phyloP scores from a whole-genome alignment of 2,113 vertebrate species.

The Pseudopodoces humilis region DNA sequence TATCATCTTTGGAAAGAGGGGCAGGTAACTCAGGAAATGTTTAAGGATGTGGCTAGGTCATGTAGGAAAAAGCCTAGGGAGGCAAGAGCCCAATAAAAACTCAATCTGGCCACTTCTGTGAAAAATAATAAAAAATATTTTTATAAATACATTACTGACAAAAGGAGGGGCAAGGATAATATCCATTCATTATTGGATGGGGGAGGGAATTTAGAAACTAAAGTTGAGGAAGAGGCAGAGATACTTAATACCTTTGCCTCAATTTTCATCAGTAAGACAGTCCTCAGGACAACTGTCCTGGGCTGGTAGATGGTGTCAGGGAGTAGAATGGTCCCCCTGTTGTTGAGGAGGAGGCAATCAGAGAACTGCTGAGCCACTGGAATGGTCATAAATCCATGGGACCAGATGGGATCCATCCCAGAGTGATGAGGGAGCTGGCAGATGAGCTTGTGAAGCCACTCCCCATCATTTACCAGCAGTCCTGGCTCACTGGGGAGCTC shows the following conservation, averaged over 20 bases:
- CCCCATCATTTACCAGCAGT: background rate
- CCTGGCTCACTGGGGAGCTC: background rate
- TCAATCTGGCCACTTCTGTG: background rate
- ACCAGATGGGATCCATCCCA: background rate
- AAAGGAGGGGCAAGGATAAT: background rate
- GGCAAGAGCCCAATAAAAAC: background rate
- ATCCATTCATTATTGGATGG: background rate
- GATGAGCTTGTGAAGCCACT: fast-evolving
- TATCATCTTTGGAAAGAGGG: background rate
- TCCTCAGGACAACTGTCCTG: background rate
- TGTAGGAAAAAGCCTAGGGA: background rate
- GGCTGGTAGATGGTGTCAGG: background rate
- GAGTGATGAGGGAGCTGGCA: background rate
- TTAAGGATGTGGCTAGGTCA: background rate
- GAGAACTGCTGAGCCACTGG: background rate
- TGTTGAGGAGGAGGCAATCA: background rate
- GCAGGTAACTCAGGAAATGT: background rate
- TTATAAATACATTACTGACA: background rate
- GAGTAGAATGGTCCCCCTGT: background rate
- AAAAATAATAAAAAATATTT: background rate
- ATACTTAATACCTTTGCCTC: background rate
- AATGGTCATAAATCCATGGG: background rate
- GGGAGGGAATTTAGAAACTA: background rate
- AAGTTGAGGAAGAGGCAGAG: background rate
- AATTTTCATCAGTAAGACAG: background rate